phyloP scores from a whole-genome alignment of 1,140 invertebrate species.

The Leptinotarsa lineolata region DNA sequence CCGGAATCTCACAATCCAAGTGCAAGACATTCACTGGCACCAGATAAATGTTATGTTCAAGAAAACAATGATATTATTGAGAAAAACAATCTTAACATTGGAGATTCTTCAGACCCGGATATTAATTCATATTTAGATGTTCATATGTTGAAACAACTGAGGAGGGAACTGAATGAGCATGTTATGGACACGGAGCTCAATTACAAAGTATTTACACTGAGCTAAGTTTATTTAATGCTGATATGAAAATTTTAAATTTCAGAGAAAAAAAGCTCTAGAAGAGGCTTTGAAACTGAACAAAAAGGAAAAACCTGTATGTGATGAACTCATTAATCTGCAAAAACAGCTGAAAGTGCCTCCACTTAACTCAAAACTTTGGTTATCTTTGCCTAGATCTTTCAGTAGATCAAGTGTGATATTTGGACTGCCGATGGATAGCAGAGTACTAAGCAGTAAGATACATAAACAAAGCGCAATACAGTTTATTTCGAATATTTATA shows the following conservation, averaged over 20 bases:
- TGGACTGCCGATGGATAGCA: slow-evolving; percentile 66
- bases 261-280: slow-evolving; percentile 66
- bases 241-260: slow-evolving; percentile 36
- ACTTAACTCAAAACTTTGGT: slow-evolving; percentile 59
- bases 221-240: neutral
- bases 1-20: slow-evolving; percentile 63
- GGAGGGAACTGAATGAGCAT: slow-evolving; percentile 68
- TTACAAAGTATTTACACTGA: too few relatives aligned
- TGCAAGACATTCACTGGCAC: slow-evolving; percentile 60
- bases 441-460: slow-evolving; percentile 43
- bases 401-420: slow-evolving; percentile 67
- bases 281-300: slow-evolving; percentile 64
- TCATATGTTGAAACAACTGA: slow-evolving; percentile 67
- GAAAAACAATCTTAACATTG: slow-evolving; percentile 15
- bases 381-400: slow-evolving; percentile 67
- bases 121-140: slow-evolving; percentile 58
- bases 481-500: too few relatives aligned
- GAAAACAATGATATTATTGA: slow-evolving; percentile 45
- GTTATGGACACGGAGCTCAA: slow-evolving; percentile 31
- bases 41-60: slow-evolving; percentile 30
- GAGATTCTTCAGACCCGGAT: slow-evolving; percentile 32
- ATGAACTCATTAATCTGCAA: slow-evolving; percentile 90
- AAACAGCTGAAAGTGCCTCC: slow-evolving; percentile 63
- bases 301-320: slow-evolving; percentile 81
- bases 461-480: neutral